Evolutionary conservation across 2,888 invertebrate species (phyloP).

Genomic region (Cerastis rubricosa): DNA sequence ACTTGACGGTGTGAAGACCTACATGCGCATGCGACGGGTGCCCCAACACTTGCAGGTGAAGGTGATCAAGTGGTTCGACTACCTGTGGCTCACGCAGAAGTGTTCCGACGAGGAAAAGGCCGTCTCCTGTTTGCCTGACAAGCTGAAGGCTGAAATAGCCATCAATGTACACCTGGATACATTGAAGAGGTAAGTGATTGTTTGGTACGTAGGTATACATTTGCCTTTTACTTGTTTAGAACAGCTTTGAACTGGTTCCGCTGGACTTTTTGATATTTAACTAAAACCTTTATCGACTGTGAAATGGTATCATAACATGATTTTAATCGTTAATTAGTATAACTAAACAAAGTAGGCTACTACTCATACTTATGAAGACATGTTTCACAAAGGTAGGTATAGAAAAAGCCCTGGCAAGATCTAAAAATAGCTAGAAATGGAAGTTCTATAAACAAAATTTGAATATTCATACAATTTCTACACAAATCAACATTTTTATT

Average conservation of each 20-base stretch:
- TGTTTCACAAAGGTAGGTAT: neutral
- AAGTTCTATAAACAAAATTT: slow-evolving; percentile 14
- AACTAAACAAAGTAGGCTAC: too few relatives aligned
- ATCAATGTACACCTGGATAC: slow-evolving; percentile 99
- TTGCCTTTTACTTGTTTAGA: neutral
- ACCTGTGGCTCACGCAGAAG: slow-evolving; percentile 99
- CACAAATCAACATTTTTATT: slow-evolving; percentile 11
- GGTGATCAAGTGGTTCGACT: slow-evolving; percentile 99
- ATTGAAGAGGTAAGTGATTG: slow-evolving; percentile 92
- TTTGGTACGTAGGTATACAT: neutral
- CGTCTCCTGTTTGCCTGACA: slow-evolving; percentile 98
- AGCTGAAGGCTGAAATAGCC: slow-evolving; percentile 99
- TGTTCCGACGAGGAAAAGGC: slow-evolving; percentile 99
- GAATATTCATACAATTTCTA: neutral
- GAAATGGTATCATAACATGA: neutral
- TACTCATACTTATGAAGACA: neutral
- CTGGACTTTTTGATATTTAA: neutral
- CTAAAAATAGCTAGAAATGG: neutral
- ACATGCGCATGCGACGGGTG: slow-evolving; percentile 99
- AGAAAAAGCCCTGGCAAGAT: neutral
- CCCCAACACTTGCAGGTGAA: slow-evolving; percentile 98
- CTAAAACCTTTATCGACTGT: neutral
- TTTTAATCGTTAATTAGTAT: neutral
- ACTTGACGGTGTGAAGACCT: slow-evolving; percentile 99
- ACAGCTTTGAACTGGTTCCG: neutral